A percentile compares a stretch with the other conserved stretches of the same genome.
phyloP scores from a whole-genome alignment of 1,140 invertebrate genomes.

The Colletes gigas region DNA sequence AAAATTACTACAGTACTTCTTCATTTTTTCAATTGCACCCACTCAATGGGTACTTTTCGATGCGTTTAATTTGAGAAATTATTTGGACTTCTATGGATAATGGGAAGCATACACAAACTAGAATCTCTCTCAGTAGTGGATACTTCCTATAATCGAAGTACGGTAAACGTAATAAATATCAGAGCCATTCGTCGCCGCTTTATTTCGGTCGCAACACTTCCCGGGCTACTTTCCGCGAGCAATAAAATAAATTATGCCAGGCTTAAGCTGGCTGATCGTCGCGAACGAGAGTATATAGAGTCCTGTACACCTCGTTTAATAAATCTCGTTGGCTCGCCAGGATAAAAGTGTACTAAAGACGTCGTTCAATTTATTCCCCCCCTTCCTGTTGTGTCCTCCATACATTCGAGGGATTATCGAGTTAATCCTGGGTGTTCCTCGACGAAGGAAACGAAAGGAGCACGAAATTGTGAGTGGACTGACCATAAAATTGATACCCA shows the following conservation, averaged over 20 bases:
- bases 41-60: too few relatives aligned
- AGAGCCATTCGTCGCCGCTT: background rate
- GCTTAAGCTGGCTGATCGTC: conserved; percentile 4
- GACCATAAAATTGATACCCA: background rate
- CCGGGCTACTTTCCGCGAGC: background rate
- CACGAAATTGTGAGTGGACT: background rate
- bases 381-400: conserved; percentile 45
- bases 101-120: too few relatives aligned
- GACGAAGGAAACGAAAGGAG: background rate
- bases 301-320: conserved; percentile 46
- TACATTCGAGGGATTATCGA: conserved; percentile 60
- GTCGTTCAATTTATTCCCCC: conserved; percentile 56
- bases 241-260: conserved; percentile 27
- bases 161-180: background rate
- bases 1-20: too few relatives aligned
- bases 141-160: background rate
- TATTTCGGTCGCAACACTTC: background rate
- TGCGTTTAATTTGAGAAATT: too few relatives aligned
- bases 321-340: conserved; percentile 57
- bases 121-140: background rate
- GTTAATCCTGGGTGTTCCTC: conserved; percentile 41
- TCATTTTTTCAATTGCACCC: too few relatives aligned
- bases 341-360: conserved; percentile 58
- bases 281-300: conserved; percentile 36
- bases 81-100: too few relatives aligned